Base-by-base conservation (phyloP, 2,797 vertebrate genomes). In the Sebastes vulpes region DNA sequence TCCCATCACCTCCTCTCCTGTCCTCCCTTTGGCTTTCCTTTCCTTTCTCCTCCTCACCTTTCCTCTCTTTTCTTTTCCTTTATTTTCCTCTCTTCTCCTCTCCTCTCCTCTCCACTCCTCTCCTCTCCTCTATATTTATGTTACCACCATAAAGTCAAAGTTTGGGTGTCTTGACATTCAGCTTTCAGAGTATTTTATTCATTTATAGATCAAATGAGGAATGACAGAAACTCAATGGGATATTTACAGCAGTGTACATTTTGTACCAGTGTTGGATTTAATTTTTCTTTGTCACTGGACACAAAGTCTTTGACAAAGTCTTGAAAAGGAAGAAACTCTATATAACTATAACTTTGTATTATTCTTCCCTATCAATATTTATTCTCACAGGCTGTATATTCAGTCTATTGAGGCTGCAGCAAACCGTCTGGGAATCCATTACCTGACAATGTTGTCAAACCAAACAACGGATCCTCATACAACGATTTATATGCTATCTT, bases 191-290 rank as follows among this genome's bases (percentile, higher is more conserved):
- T 42, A 48, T 67, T 73, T 76, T 69, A 65, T 52, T 50, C 14
- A 65, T 75, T 54, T 35, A 29, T 26, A 46, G 25, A 76, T 58
- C 25, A 10, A 78, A 79, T 70, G 61, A 57, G 23, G 23, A 72
- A 59, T 80, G 65, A 65, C 76, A 78, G 76, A 75, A 28, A 59
- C 71, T 74, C 61, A 46, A 48, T 61, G 23, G 21, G 67, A 48
- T 68, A 58, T 83, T 73, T 73, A 48, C 64, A 54, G 29, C 54
- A n/a, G 14, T 71, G 20, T 38, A 18, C 26, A 63, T 70, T 61
- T 61, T 65, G 35, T 52, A 69, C 66, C 21, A 25, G 18, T 61
- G 16, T 23, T 38, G 14, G 3, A 54, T 79, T 77, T 66, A 18
- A 7, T 14, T 31, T 60, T 53, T 59, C 32, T 42, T 75, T 57